Evolutionary conservation across 2,113 vertebrate species (phyloP).

Genomic region (Crotalus tigris): DNA sequence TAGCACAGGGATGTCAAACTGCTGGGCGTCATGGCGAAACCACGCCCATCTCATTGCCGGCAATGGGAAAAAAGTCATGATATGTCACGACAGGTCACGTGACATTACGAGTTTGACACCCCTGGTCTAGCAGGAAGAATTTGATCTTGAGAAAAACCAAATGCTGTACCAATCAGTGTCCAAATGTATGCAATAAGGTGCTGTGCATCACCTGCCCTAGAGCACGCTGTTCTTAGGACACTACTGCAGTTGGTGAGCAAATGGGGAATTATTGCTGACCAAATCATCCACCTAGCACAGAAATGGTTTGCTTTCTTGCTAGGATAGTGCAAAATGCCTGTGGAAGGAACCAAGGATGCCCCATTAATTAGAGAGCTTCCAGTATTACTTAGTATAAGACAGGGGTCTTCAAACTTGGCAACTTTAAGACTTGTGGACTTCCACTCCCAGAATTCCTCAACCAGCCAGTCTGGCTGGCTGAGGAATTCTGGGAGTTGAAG

Average conservation of each 20-base stretch:
- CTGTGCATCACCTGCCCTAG: background rate
- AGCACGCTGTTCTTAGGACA: background rate
- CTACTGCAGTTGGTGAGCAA: background rate
- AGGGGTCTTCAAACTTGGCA: too few species aligned
- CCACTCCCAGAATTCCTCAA: too few species aligned
- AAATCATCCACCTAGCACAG: background rate
- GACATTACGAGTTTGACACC: too few species aligned
- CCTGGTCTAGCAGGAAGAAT: background rate
- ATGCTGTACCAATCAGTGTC: background rate
- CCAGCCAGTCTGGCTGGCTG: too few species aligned
- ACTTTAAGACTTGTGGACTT: too few species aligned
- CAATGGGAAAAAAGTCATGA: too few species aligned
- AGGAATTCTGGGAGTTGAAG: too few species aligned
- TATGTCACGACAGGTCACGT: too few species aligned
- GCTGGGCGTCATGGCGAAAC: too few species aligned
- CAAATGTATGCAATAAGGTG: background rate
- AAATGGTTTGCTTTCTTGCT: background rate
- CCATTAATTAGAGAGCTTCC: background rate
- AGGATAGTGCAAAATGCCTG: background rate
- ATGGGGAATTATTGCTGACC: background rate
- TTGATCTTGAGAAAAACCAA: background rate
- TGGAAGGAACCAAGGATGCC: background rate
- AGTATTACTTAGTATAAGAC: too few species aligned
- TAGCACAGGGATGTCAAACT: background rate
- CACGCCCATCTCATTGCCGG: too few species aligned